Percentiles rank a stretch among this genome's conserved stretches.
phyloP scores from a whole-genome alignment of 2,888 invertebrate species.

The Pherbina coryleti region DNA sequence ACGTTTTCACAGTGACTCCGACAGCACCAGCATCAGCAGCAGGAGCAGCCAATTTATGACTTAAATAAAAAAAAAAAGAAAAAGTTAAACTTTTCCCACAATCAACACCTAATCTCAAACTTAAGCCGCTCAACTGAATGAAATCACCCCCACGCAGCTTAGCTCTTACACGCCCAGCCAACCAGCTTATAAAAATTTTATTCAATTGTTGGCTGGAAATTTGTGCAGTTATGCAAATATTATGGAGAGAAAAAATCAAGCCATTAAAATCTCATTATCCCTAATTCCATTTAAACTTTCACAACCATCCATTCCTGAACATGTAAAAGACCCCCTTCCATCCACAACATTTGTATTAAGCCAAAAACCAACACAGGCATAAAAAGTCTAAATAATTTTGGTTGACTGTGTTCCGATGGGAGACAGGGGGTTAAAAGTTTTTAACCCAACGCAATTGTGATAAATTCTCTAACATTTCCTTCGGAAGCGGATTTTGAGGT shows the following conservation, averaged over 20 bases:
- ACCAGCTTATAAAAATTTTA: background rate
- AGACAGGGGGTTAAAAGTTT: background rate
- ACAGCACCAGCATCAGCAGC: background rate
- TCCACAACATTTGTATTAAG: background rate
- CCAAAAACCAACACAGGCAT: background rate
- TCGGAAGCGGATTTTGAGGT: slow-evolving; percentile 11
- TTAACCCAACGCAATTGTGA: slow-evolving; percentile 28
- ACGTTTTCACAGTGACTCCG: background rate
- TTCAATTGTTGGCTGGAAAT: slow-evolving; percentile 13
- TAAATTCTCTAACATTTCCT: slow-evolving; percentile 21
- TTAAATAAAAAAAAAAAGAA: too few species aligned
- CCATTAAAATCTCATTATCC: slow-evolving; percentile 55
- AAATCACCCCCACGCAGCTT: background rate
- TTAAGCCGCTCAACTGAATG: background rate
- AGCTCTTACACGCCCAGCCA: background rate
- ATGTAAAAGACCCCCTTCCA: background rate
- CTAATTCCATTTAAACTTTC: slow-evolving; percentile 11
- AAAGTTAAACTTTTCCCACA: background rate
- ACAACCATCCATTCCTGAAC: background rate
- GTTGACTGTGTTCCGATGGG: background rate
- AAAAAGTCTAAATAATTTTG: background rate
- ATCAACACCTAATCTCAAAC: background rate
- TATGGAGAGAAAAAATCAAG: slow-evolving; percentile 30
- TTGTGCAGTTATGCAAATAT: slow-evolving; percentile 22
- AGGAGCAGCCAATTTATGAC: background rate